Conservation (phyloP, 2,797 vertebrate species). For the Pelobates cultripes region DNA sequence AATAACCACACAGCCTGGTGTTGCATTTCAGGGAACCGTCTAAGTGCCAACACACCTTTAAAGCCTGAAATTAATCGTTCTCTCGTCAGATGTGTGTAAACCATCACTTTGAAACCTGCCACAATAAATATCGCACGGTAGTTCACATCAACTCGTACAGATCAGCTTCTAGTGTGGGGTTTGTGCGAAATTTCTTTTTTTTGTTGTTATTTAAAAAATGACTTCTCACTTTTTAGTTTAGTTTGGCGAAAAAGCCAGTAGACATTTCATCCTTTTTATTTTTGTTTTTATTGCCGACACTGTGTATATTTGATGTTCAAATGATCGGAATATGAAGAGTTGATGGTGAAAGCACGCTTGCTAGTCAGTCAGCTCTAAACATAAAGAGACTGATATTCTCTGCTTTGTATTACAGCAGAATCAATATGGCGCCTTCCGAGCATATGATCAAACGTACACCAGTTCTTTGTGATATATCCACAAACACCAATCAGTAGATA, state of each 20-base stretch:
- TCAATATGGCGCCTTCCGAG: conserved; percentile 23
- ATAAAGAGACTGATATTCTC: background rate
- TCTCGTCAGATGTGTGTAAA: background rate
- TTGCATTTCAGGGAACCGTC: background rate
- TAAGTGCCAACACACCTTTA: background rate
- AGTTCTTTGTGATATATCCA: conserved; percentile 16
- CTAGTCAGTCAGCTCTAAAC: background rate
- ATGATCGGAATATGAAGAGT: background rate
- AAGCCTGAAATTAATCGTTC: background rate
- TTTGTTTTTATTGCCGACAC: background rate
- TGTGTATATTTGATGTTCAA: conserved; percentile 13
- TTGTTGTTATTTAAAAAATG: background rate
- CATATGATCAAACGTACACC: conserved; percentile 25
- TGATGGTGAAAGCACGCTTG: background rate
- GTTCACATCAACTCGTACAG: background rate
- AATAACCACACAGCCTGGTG: background rate
- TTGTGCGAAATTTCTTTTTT: background rate
- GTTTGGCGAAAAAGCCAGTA: background rate
- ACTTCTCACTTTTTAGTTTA: background rate
- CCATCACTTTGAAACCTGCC: background rate
- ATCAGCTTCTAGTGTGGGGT: background rate
- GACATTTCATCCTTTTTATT: background rate
- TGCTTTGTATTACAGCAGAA: conserved; percentile 10
- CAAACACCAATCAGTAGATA: conserved; percentile 10
- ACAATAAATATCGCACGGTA: background rate